Base-by-base conservation (phyloP, 2,888 invertebrate genomes). In the Pardosa pseudoannulata region DNA sequence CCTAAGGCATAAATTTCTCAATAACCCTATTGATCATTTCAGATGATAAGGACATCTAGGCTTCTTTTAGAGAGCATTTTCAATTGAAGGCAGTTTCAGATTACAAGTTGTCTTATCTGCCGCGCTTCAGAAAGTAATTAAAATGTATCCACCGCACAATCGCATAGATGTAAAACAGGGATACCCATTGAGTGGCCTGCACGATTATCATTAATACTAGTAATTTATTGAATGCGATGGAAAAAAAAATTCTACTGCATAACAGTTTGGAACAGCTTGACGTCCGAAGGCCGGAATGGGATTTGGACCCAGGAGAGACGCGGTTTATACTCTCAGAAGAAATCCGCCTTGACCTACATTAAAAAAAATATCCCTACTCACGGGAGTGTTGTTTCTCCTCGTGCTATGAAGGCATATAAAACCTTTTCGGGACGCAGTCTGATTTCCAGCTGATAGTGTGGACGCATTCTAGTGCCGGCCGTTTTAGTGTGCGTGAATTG, bases 301-400 rank as follows among this genome's bases (percentile, higher is more conserved):
- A 11, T 41, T 70, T 13, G 36, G 41, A 70, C 70, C 41, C 0
- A 41, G 9, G 16, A 70, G 27, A 70, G 11, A 41, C 28, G 7
- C 27, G 70, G 70, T 36, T 70, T 41, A 7, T 28, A 32, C 32
- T 67, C 23, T 13, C 5, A 16, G 46, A 67, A 27, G 70, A 70
- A 36, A 41, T 27, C 23, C 28, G 41, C 70, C 70, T 70, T 70
- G 70, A 70, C 70, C 70, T 23, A 70, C 41, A 70, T 70, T 13
- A 70, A 70, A 70, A n/a, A 68, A 70, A 41, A 70, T 67, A 31
- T 67, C 67, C 56, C 56, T 56, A n/a, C 3, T 23, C 6, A 23
- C 23, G 19, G 56, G 23, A 5, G 56, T 23, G n/a, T n/a, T n/a
- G n/a, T n/a, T n/a, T n/a, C n/a, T n/a, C n/a, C n/a, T 56, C 56